Evolutionary conservation across 2,888 invertebrate genomes (phyloP).

Genomic region (Drosophila ezoana): DNA sequence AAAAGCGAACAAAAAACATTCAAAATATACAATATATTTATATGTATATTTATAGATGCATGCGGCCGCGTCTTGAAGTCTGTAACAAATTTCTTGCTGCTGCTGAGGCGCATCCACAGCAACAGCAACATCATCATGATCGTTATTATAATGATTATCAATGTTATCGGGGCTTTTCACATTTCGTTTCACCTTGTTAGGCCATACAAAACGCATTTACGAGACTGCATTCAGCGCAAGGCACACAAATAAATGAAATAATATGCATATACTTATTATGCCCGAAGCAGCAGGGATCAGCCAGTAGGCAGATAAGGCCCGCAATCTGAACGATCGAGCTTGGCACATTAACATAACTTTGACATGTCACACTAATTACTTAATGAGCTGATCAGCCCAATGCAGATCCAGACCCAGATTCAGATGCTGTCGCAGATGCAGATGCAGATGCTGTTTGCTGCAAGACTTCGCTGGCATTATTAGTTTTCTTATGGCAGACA

Average conservation of each 20-base stretch:
- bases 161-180: slow-evolving; percentile 61
- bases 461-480: slow-evolving; percentile 31
- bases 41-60: slow-evolving; percentile 63
- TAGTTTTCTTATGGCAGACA: slow-evolving; percentile 33
- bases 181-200: slow-evolving; percentile 78
- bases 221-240: slow-evolving; percentile 48
- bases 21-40: slow-evolving; percentile 33
- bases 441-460: slow-evolving; percentile 4
- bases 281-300: slow-evolving; percentile 44
- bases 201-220: slow-evolving; percentile 69
- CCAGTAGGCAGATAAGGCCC: slow-evolving; percentile 66
- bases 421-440: neutral
- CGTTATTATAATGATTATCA: slow-evolving; percentile 42
- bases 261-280: slow-evolving; percentile 59
- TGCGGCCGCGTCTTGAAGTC: slow-evolving; percentile 57
- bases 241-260: slow-evolving; percentile 64
- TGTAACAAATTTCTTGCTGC: slow-evolving; percentile 69
- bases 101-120: slow-evolving; percentile 47
- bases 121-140: slow-evolving; percentile 22
- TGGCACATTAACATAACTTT: slow-evolving; percentile 80
- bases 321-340: slow-evolving; percentile 62
- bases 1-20: slow-evolving; percentile 18
- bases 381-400: slow-evolving; percentile 75
- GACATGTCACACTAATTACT: slow-evolving; percentile 84
- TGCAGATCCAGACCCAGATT: slow-evolving; percentile 15